phyloP scores from a whole-genome alignment of 2,113 vertebrate species.

The Crypturellus undulatus region DNA sequence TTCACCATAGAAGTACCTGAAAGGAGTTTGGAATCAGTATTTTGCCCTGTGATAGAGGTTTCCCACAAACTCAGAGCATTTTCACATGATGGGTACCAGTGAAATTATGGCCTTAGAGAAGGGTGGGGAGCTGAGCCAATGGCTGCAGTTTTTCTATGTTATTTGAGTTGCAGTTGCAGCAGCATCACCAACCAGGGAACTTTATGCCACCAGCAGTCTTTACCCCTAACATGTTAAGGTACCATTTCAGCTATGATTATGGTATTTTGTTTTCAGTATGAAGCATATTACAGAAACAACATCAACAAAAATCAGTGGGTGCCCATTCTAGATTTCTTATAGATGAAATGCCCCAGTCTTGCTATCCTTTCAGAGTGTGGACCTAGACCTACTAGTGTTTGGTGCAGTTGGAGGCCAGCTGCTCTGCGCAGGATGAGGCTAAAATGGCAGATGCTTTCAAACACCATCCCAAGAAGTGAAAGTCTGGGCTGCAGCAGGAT shows the following conservation, averaged over 20 bases:
- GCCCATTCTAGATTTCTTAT: background rate
- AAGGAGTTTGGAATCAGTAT: background rate
- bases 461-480: fast-evolving
- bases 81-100: background rate
- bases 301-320: background rate
- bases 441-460: background rate
- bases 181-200: background rate
- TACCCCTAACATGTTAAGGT: background rate
- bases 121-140: background rate
- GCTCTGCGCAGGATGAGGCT: fast-evolving
- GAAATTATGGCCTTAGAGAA: background rate
- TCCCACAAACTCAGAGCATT: background rate
- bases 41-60: background rate
- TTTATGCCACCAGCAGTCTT: background rate
- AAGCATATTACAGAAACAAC: background rate
- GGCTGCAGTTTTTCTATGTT: background rate
- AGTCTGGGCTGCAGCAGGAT: background rate
- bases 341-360: fast-evolving
- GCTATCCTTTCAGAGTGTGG: fast-evolving
- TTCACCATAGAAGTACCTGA: background rate
- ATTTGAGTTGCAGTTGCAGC: background rate
- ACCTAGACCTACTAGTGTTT: background rate
- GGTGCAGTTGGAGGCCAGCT: background rate
- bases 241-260: background rate
- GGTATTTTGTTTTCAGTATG: background rate